phyloP scores from a whole-genome alignment of 1,140 invertebrate species.

The Hypothenemus hampei region DNA sequence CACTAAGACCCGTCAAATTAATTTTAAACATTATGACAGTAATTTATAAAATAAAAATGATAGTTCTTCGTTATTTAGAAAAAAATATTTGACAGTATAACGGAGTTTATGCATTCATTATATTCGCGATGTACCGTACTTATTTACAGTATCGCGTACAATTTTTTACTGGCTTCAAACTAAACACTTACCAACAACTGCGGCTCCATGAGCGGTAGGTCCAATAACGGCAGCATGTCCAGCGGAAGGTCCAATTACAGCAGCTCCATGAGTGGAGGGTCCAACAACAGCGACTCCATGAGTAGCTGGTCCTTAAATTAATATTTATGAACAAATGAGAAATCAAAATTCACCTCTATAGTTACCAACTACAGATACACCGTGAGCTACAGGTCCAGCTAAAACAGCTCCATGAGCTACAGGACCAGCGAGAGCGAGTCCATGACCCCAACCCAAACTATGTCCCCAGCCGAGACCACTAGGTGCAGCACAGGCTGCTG shows the following conservation, averaged over 20 bases:
- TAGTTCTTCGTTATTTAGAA: too few species aligned
- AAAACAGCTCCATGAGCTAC: background rate
- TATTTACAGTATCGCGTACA: too few species aligned
- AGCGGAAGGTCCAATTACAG: background rate
- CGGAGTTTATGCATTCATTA: too few species aligned
- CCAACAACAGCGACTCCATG: constrained; percentile 1
- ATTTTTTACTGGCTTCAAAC: background rate
- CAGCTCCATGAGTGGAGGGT: background rate
- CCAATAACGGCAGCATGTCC: constrained; percentile 3
- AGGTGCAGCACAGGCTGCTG: background rate
- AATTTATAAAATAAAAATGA: too few species aligned
- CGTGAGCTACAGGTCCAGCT: background rate
- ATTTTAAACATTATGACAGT: too few species aligned
- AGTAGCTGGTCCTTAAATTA: background rate
- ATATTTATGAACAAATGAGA: too few species aligned
- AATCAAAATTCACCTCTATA: background rate
- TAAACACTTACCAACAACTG: background rate
- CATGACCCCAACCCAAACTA: too few species aligned
- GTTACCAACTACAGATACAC: background rate
- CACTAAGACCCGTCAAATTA: too few species aligned
- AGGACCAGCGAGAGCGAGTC: background rate
- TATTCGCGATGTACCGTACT: too few species aligned
- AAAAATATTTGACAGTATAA: too few species aligned
- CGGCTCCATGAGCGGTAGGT: constrained; percentile 9
- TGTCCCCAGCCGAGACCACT: background rate